These are phyloP conservation scores for Lepilemur septentrionalis DNA, from an alignment of 2,797 vertebrate species.

Conservation along the genomic window DNA sequence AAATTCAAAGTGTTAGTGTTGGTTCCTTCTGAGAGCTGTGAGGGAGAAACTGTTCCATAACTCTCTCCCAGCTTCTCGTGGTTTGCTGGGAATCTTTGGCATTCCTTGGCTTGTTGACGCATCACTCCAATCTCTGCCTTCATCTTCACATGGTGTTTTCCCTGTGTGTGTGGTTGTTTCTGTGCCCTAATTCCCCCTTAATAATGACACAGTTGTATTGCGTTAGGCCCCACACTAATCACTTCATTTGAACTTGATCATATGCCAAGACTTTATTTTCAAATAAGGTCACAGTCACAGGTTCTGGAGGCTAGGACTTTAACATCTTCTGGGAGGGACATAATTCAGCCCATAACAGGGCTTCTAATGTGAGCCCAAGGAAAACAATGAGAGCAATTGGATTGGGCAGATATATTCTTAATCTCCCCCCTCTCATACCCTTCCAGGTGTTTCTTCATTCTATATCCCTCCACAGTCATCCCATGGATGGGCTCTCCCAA, in stretches of 20 bases:
- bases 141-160: background rate
- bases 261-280: background rate
- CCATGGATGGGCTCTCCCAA: background rate
- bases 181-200: background rate
- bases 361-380: background rate
- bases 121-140: background rate
- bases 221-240: background rate
- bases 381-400: background rate
- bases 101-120: background rate
- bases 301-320: background rate
- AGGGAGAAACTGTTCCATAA: background rate
- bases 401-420: background rate
- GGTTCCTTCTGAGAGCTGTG: background rate
- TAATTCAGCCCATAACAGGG: background rate
- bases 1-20: background rate
- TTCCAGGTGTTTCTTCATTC: background rate
- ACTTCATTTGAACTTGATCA: background rate
- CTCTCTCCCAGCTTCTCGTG: background rate
- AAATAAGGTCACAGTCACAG: background rate
- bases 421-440: background rate
- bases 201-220: background rate
- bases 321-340: background rate
- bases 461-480: background rate
- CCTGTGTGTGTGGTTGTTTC: background rate
- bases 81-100: background rate